Base-by-base conservation (phyloP, 2,797 vertebrate genomes). In the Naso thynnoides region DNA sequence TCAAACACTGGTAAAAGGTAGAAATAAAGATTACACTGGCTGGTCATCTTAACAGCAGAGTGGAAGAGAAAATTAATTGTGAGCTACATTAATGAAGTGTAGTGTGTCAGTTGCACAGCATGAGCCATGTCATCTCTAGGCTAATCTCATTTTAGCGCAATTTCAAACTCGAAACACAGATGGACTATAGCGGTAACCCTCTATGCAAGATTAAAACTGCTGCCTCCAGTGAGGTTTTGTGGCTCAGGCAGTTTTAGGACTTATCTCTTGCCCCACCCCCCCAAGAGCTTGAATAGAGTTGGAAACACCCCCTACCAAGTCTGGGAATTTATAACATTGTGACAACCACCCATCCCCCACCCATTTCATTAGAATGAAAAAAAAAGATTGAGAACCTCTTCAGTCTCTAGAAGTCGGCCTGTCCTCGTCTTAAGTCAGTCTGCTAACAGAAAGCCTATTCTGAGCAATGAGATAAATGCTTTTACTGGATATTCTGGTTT, bases 251-350 rank as follows among this genome's bases (percentile, higher is more conserved):
- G 68, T 89, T 89, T 86, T 83, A 79, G 56, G 58, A 83, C 47
- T 82, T 79, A 77, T 81, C 60, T 82, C 68, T 52, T 52, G 62
- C 49, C 63, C 78, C 63, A 39, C 53, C 78, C 81, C 81, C 80
- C 59, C 68, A 81, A 73, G 33, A 49, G 70, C 66, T 59, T 86
- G 73, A 90, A 91, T 86, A 61, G 84, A 86, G 67, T 71, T 82
- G 73, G 73, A 70, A 84, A 85, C 81, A 75, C 85, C 87, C 91
- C 83, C 81, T 47, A 84, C 86, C 54, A 77, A 85, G 88, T 70
- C 84, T 53, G 76, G 83, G 83, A 89, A 92, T 93, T 84, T 92
- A 91, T 88, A 90, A 90, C 87, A 87, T 68, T 69, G 83, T 84
- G 83, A 91, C 86, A 88, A 71, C 60, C 74, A 55, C 84, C 90